These are phyloP conservation scores for Uria lomvia DNA, from an alignment of 2,113 vertebrate species.

Conservation along the genomic window DNA sequence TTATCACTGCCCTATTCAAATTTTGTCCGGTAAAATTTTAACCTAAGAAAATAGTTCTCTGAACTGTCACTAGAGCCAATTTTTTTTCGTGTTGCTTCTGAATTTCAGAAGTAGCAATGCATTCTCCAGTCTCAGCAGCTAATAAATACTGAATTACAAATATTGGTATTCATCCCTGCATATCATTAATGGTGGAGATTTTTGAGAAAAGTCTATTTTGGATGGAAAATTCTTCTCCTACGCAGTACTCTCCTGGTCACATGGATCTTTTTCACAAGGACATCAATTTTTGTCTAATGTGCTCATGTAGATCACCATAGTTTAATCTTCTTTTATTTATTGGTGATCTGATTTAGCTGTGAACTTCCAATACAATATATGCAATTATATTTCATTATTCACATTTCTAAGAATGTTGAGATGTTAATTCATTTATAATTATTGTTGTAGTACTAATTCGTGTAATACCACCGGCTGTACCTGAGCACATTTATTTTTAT, in stretches of 20 bases:
- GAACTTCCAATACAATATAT: background rate
- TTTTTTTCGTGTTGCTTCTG: background rate
- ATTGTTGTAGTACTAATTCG: background rate
- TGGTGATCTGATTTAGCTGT: background rate
- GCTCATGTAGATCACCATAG: background rate
- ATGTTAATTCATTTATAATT: background rate
- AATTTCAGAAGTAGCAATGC: background rate
- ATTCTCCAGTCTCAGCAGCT: background rate
- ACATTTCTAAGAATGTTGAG: background rate
- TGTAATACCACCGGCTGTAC: background rate
- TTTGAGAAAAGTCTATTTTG: background rate
- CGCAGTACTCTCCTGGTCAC: background rate
- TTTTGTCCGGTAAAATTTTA: background rate
- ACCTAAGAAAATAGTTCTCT: background rate
- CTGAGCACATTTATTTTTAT: background rate
- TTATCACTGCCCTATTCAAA: background rate
- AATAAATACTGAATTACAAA: background rate
- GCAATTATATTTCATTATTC: background rate
- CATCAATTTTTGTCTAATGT: background rate
- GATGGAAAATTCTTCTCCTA: background rate
- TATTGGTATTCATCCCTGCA: background rate
- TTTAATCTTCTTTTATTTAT: background rate
- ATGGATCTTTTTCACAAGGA: background rate
- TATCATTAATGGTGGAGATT: background rate
- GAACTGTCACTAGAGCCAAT: background rate